phyloP scores from a whole-genome alignment of 53 echinoderm and acorn worm species.

The Luidia sarsii region DNA sequence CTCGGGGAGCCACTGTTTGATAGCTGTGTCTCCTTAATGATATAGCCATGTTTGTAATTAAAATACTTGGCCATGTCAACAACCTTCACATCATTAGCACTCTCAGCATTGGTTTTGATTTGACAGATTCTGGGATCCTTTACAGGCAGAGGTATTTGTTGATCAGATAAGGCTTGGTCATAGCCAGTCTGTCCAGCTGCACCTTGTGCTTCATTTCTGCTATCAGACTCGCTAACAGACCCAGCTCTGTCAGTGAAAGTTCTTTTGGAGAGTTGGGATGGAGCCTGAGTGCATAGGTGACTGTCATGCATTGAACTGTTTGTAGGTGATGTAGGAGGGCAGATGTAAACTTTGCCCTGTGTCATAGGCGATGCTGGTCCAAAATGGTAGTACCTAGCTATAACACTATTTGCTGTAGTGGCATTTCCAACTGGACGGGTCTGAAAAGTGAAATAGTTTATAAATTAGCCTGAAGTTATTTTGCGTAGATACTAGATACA shows the following conservation, averaged over 20 bases:
- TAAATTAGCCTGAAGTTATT: too few relatives aligned
- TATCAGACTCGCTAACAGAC: neutral
- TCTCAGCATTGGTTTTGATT: slow-evolving; percentile 46
- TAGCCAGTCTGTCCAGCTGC: neutral
- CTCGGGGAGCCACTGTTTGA: neutral
- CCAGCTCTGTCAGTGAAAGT: neutral
- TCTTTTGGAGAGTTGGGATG: too few relatives aligned
- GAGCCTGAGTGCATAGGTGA: neutral
- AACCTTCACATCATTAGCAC: slow-evolving; percentile 61
- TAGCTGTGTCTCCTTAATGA: slow-evolving; percentile 60
- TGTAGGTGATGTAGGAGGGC: neutral
- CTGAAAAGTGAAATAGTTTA: slow-evolving; percentile 38
- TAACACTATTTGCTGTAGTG: slow-evolving; percentile 81
- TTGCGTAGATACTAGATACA: too few relatives aligned
- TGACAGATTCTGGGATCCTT: slow-evolving; percentile 3
- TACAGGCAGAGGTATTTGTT: neutral
- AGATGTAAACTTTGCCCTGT: neutral
- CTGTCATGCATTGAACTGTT: neutral
- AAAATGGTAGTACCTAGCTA: slow-evolving; percentile 60
- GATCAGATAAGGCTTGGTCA: too few relatives aligned
- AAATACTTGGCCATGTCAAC: slow-evolving; percentile 74
- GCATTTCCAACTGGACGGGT: slow-evolving; percentile 87
- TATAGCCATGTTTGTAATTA: slow-evolving; percentile 80
- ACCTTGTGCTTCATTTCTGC: neutral
- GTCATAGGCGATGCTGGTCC: slow-evolving; percentile 3